Evolutionary conservation across 1,140 invertebrate genomes (phyloP).

Genomic region (Macrobrachium nipponense): DNA sequence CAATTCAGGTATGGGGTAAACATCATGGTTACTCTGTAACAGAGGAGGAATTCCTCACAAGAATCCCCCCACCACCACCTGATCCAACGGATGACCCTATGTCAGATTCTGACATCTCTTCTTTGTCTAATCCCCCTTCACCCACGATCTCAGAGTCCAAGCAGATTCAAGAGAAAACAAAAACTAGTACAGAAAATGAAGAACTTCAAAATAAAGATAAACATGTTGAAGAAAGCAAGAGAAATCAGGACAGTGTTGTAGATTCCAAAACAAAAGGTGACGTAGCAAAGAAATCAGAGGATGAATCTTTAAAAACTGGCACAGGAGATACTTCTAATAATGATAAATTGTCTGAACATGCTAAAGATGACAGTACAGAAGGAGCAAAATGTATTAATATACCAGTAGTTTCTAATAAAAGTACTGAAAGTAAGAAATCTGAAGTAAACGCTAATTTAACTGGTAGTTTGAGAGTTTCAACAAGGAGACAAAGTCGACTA

Average conservation of each 20-base stretch:
- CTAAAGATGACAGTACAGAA: neutral
- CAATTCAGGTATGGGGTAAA: slow-evolving; percentile 54
- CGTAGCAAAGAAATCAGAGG: neutral
- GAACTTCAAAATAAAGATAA: neutral
- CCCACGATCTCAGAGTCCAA: neutral
- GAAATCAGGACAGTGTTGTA: neutral
- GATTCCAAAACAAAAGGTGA: neutral
- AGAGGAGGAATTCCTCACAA: slow-evolving; percentile 24
- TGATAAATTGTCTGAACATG: neutral
- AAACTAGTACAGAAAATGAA: slow-evolving; percentile 8
- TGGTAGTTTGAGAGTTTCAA: slow-evolving; percentile 12
- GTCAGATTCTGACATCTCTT: neutral
- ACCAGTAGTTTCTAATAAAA: neutral
- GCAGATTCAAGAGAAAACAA: neutral
- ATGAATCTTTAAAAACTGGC: no score
- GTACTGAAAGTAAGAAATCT: neutral
- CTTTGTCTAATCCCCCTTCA: neutral
- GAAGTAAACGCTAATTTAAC: neutral
- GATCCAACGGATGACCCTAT: slow-evolving; percentile 4
- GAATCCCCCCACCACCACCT: slow-evolving; percentile 43
- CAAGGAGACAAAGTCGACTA: slow-evolving; percentile 26
- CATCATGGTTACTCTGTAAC: slow-evolving; percentile 56
- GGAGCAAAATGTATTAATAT: neutral
- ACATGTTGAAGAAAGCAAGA: neutral
- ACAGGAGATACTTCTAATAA: neutral